These are phyloP conservation scores for Drosophila truncata DNA, from an alignment of 1,140 invertebrate genomes.

Conservation along the genomic window DNA sequence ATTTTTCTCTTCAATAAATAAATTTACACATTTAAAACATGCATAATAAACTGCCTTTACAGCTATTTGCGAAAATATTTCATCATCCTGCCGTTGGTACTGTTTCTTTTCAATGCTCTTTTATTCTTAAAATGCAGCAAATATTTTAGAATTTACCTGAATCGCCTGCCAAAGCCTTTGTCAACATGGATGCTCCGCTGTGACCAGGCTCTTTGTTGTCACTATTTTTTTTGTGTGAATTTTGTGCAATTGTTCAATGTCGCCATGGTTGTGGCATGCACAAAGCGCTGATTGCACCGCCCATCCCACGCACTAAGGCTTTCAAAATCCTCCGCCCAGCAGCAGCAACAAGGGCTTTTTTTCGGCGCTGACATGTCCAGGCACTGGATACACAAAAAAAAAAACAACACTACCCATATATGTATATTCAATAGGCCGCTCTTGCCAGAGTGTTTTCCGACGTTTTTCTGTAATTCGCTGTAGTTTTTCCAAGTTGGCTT, in stretches of 20 bases:
- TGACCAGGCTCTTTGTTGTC: slow-evolving; percentile 42
- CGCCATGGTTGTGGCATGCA: slow-evolving; percentile 54
- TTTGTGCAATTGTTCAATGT: slow-evolving; percentile 45
- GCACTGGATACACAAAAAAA: slow-evolving; percentile 16
- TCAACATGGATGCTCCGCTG: slow-evolving; percentile 34
- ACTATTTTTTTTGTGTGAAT: neutral
- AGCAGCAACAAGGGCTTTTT: slow-evolving; percentile 38
- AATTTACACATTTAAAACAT: neutral
- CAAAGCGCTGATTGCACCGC: slow-evolving; percentile 71
- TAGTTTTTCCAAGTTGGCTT: slow-evolving; percentile 58
- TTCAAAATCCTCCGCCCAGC: slow-evolving; percentile 9
- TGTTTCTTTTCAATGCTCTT: neutral
- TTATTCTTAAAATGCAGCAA: slow-evolving; percentile 17
- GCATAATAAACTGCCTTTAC: neutral
- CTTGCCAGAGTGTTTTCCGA: slow-evolving; percentile 38
- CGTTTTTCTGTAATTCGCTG: slow-evolving; percentile 59
- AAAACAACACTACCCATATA: slow-evolving; percentile 37
- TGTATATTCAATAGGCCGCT: slow-evolving; percentile 48
- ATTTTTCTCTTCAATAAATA: neutral
- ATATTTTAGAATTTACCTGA: slow-evolving; percentile 52
- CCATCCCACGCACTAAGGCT: slow-evolving; percentile 30
- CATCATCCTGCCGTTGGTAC: neutral
- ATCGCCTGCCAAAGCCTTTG: slow-evolving; percentile 34
- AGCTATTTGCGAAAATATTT: neutral
- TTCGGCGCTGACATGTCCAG: slow-evolving; percentile 51